phyloP scores from a whole-genome alignment of 2,888 invertebrate species.

The Lycia hirtaria region DNA sequence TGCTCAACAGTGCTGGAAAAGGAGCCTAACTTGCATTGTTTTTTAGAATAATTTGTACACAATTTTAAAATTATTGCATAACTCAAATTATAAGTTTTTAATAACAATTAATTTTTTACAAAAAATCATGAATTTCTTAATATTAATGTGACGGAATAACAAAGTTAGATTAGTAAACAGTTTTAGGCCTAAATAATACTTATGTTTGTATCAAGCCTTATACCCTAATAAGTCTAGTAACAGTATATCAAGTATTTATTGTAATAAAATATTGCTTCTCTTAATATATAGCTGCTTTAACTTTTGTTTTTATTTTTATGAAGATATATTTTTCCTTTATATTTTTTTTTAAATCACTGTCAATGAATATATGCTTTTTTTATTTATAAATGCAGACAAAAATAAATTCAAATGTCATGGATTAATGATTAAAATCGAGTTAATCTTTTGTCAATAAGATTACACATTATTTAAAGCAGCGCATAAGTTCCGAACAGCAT shows the following conservation, averaged over 20 bases:
- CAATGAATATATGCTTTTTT: neutral
- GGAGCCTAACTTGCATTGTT: no score
- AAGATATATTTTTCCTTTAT: neutral
- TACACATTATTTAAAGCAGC: slow-evolving; percentile 7
- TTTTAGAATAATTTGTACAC: neutral
- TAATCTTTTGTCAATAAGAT: neutral
- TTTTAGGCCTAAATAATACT: slow-evolving; percentile 46
- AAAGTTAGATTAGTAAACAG: slow-evolving; percentile 30
- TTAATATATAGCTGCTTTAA: slow-evolving; percentile 46
- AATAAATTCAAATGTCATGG: slow-evolving; percentile 21
- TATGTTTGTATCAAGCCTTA: slow-evolving; percentile 40
- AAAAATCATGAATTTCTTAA: slow-evolving; percentile 26
- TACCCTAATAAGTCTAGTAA: slow-evolving; percentile 21
- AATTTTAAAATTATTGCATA: neutral
- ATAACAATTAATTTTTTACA: slow-evolving; percentile 19
- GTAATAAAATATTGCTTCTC: slow-evolving; percentile 61
- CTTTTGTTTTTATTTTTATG: neutral
- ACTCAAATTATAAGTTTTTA: neutral
- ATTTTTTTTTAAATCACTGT: neutral
- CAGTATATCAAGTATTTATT: slow-evolving; percentile 29
- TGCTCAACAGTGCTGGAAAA: no score
- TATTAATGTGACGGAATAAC: slow-evolving; percentile 45
- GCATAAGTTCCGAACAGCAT: neutral
- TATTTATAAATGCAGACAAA: slow-evolving; percentile 16
- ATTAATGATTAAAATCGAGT: neutral